phyloP scores from a whole-genome alignment of 2,888 invertebrate genomes.

The Sepiola atlantica region DNA sequence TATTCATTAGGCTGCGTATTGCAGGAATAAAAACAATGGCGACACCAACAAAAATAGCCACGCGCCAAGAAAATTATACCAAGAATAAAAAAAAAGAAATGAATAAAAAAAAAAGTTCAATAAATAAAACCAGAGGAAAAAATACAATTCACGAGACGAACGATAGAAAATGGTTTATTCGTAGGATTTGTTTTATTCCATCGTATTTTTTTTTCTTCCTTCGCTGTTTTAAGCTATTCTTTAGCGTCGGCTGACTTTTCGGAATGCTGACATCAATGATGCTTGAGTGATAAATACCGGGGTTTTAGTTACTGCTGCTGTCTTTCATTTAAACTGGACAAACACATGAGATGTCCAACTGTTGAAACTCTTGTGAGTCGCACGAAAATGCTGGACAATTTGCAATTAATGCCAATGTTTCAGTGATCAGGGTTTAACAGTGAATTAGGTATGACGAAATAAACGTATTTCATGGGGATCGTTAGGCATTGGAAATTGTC shows the following conservation, averaged over 20 bases:
- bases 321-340: not conserved
- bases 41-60: no score
- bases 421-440: not conserved
- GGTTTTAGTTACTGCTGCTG: not conserved
- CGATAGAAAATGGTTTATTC: not conserved
- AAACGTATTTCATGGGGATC: not conserved
- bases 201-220: not conserved
- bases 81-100: not conserved
- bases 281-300: not conserved
- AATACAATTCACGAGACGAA: not conserved
- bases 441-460: not conserved
- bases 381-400: not conserved
- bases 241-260: not conserved
- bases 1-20: not conserved
- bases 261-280: not conserved
- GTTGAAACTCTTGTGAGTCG: not conserved
- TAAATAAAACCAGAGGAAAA: not conserved
- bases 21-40: not conserved
- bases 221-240: no score
- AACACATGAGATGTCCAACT: not conserved
- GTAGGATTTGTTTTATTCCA: not conserved
- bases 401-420: not conserved
- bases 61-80: not conserved
- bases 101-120: not conserved
- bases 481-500: not conserved